phyloP scores from a whole-genome alignment of 2,113 vertebrate species.

The Pomatorhinus ruficollis region DNA sequence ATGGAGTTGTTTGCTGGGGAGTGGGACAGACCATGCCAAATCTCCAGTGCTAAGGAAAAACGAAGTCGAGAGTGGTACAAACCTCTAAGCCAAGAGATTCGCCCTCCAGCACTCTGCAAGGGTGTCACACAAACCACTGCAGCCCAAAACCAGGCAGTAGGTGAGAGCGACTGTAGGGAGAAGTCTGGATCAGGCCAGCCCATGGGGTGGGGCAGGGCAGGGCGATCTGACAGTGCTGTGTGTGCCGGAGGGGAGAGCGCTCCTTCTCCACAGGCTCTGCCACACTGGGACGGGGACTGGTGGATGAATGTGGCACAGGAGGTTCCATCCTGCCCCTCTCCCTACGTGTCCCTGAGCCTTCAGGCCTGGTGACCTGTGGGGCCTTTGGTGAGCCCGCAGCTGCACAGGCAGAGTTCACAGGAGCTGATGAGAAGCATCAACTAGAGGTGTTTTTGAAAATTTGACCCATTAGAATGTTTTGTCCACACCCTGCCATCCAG shows the following conservation, averaged over 20 bases:
- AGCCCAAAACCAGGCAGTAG: neutral
- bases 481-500: neutral
- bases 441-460: neutral
- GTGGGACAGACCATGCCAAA: neutral
- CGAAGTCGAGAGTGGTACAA: neutral
- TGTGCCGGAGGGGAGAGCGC: fast-evolving
- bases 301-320: fast-evolving
- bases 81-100: neutral
- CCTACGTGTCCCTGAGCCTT: neutral
- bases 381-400: neutral
- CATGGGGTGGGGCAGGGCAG: fast-evolving
- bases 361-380: neutral
- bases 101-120: neutral
- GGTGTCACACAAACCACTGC: neutral
- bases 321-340: neutral
- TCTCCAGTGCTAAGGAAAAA: neutral
- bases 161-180: neutral
- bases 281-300: fast-evolving
- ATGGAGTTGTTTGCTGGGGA: neutral
- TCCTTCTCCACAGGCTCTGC: neutral
- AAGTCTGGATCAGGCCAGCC: neutral
- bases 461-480: neutral
- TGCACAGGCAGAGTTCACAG: neutral
- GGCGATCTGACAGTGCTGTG: fast-evolving
- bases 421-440: neutral